These are phyloP conservation scores for Valencia hispanica DNA, from an alignment of 2,797 vertebrate genomes.

Conservation along the genomic window DNA sequence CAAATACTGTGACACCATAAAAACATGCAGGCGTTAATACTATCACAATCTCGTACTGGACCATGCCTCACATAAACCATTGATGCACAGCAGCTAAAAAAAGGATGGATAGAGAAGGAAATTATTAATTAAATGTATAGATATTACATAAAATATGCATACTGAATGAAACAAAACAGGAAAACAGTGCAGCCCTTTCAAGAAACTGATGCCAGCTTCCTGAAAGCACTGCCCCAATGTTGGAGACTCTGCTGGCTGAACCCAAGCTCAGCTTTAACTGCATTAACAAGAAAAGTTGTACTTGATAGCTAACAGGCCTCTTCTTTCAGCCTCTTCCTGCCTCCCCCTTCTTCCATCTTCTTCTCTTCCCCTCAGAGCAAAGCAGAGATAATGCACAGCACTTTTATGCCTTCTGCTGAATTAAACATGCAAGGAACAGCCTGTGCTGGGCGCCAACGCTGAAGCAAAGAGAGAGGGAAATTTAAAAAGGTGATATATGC, in stretches of 20 bases:
- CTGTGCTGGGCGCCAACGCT: conserved; percentile 48
- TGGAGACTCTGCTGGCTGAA: conserved; percentile 52
- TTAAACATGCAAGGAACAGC: conserved; percentile 76
- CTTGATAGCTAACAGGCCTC: conserved; percentile 67
- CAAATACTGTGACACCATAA: no score
- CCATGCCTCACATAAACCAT: no score
- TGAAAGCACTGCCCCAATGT: conserved; percentile 28
- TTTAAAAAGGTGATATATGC: conserved; percentile 34
- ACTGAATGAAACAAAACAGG: background rate
- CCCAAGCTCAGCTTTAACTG: conserved; percentile 60
- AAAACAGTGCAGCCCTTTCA: conserved; percentile 37
- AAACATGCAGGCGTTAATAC: no score
- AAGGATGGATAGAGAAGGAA: background rate
- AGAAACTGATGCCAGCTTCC: conserved; percentile 54
- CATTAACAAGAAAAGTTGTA: conserved; percentile 70
- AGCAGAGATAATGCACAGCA: conserved; percentile 64
- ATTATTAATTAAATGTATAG: background rate
- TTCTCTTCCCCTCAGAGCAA: conserved; percentile 38
- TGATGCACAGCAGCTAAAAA: no score
- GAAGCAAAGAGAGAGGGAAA: conserved; percentile 37
- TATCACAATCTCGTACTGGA: no score
- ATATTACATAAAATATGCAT: background rate
- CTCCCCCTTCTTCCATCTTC: conserved; percentile 9
- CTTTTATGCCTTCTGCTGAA: conserved; percentile 76
- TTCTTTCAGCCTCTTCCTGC: conserved; percentile 29